A percentile compares a stretch with the other conserved stretches of the same genome.
Conservation (phyloP, 1,140 invertebrate species). For the Augochlora pura region DNA sequence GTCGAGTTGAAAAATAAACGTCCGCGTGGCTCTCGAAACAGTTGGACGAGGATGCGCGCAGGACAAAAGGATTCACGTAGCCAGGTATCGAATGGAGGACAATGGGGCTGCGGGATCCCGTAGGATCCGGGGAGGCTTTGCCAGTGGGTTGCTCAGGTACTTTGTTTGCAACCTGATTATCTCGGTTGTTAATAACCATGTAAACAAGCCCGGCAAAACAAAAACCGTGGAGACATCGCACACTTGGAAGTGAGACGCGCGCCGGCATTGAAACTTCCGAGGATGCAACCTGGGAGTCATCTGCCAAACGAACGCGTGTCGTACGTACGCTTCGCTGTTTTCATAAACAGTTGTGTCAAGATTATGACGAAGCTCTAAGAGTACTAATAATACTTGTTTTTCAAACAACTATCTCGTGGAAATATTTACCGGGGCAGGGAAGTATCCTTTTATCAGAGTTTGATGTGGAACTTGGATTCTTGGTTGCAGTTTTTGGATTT, state of each 20-base stretch:
- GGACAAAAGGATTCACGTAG: constrained; percentile 42
- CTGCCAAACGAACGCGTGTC: background rate
- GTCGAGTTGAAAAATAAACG: constrained; percentile 36
- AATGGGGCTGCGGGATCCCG: constrained; percentile 36
- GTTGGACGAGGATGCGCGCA: constrained; percentile 19
- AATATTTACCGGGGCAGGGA: too few relatives aligned
- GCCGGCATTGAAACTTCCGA: background rate
- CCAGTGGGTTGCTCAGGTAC: constrained; percentile 22
- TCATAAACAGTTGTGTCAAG: background rate
- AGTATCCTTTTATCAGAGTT: too few relatives aligned
- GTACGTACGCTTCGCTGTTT: too few relatives aligned
- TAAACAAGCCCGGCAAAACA: constrained; percentile 41
- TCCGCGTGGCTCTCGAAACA: constrained; percentile 34
- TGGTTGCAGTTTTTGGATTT: too few relatives aligned
- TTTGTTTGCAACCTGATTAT: constrained; percentile 52
- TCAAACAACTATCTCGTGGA: background rate
- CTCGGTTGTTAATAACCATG: constrained; percentile 48
- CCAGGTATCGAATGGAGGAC: constrained; percentile 41
- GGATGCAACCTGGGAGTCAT: background rate
- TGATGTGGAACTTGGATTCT: too few relatives aligned
- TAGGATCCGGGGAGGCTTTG: constrained; percentile 21
- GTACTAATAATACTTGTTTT: background rate
- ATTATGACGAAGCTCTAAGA: too few relatives aligned
- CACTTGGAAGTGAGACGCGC: too few relatives aligned
- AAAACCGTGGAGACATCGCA: background rate